phyloP scores from a whole-genome alignment of 1,140 invertebrate species.

The Centruroides sculpturatus region DNA sequence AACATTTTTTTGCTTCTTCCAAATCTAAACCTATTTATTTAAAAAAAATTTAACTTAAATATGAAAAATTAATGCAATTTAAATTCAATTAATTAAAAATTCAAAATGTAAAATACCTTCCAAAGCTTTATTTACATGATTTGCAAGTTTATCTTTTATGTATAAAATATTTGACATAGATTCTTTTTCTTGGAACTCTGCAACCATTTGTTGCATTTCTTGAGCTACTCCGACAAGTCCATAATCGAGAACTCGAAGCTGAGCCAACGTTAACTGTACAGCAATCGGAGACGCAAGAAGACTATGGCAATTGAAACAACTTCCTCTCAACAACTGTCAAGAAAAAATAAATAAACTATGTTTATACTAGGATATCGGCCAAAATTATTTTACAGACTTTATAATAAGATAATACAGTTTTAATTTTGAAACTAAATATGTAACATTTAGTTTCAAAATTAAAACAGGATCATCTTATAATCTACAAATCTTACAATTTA shows the following conservation, averaged over 20 bases:
- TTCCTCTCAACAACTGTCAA: constrained; percentile 41
- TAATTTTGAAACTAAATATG: too few relatives aligned
- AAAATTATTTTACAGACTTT: too few relatives aligned
- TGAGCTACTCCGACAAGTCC: constrained; percentile 57
- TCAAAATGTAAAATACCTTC: constrained; percentile 2
- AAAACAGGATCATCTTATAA: too few relatives aligned
- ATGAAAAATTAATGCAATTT: not conserved
- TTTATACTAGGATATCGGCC: too few relatives aligned
- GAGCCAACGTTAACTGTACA: constrained; percentile 42
- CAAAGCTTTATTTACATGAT: not conserved
- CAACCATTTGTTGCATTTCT: constrained; percentile 39
- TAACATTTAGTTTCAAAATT: too few relatives aligned
- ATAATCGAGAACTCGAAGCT: constrained; percentile 55
- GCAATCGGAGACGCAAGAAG: constrained; percentile 22
- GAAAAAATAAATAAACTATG: not conserved
- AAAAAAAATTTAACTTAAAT: not conserved
- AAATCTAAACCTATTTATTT: not conserved
- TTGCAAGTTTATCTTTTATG: constrained; percentile 1
- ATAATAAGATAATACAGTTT: too few relatives aligned
- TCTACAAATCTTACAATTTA: too few relatives aligned
- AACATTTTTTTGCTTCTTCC: not conserved
- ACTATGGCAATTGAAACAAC: constrained; percentile 35
- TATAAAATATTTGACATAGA: not conserved
- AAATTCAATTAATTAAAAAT: not conserved
- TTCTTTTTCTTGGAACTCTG: not conserved